Evolutionary conservation across 2,797 vertebrate genomes (phyloP), one percentile per base, ranked within the genome.

Genomic region (Pseudotriccus pelzelni): DNA sequence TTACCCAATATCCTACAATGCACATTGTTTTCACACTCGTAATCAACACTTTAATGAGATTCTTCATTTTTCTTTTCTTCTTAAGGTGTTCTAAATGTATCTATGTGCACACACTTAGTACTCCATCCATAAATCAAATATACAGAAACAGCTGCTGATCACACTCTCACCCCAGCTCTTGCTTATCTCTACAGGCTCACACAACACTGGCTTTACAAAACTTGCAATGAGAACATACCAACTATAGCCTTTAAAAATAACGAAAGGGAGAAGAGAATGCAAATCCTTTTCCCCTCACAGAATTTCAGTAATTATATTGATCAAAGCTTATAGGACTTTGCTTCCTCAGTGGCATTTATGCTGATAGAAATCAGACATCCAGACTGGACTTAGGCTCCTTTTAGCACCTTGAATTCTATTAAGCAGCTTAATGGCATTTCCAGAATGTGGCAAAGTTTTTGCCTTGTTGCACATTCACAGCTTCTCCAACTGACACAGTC

Each of bases 391-490:
- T n/a, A 13, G 0, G 14, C 37, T 86, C 22, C 12, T 66, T 92
- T 83, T 24, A 78, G 69, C 39, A 84, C 81, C 81, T 37, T 43
- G 43, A 88, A 90, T 69, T 88, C 36, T 63, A 39, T 63, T 62
- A 64, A 72, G 73, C n/a, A 75, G 55, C 9, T 78, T n/a, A 78
- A 78, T 6, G 80, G 50, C 63, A 86, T 50, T 67, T 78, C 0
- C 0, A 75, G 46, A 88, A 72, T 0, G 4, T 5, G 12, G 27
- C 1, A 0, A n/a, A 22, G 34, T 66, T 86, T 84, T 18, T 68
- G 34, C 41, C 27, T 49, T 13, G 1, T 28, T 3, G 2, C 21
- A 49, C 15, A 32, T 19, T 17, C 5, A 1, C 25, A 66, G 60
- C 50, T 87, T 67, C 64, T 30, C 19, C 4, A 22, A 34, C 14